A percentile compares a stretch with the other conserved stretches of the same genome.
Conservation (phyloP, 1,140 invertebrate species). For the Dolichoris vasculosae region DNA sequence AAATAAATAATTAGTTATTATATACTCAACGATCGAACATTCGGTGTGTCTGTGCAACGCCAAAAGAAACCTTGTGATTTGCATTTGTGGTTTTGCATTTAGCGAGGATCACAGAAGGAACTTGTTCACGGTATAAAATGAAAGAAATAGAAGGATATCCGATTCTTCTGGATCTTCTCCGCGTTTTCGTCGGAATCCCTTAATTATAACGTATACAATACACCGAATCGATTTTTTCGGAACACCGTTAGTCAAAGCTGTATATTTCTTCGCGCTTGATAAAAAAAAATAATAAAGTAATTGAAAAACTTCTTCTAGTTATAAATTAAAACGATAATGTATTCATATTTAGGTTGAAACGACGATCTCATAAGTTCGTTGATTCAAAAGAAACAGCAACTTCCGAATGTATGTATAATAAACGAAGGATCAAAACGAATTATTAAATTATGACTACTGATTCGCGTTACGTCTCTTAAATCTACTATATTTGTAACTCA, state of each 20-base stretch:
- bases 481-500: slow-evolving; percentile 48
- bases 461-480: slow-evolving; percentile 44
- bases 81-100: slow-evolving; percentile 31
- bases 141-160: slow-evolving; percentile 26
- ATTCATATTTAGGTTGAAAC: slow-evolving; percentile 49
- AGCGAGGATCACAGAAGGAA: slow-evolving; percentile 30
- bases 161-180: slow-evolving; percentile 46
- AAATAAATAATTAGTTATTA: slow-evolving; percentile 60
- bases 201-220: slow-evolving; percentile 47
- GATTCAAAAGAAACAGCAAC: slow-evolving; percentile 56
- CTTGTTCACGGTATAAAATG: slow-evolving; percentile 28
- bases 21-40: slow-evolving; percentile 59
- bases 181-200: slow-evolving; percentile 47
- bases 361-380: slow-evolving; percentile 35
- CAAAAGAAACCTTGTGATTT: slow-evolving; percentile 54
- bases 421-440: slow-evolving; percentile 51
- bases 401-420: slow-evolving; percentile 55
- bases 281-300: slow-evolving; percentile 46
- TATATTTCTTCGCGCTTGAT: slow-evolving; percentile 57
- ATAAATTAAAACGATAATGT: slow-evolving; percentile 45
- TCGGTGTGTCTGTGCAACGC: slow-evolving; percentile 57
- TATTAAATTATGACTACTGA: slow-evolving; percentile 52
- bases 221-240: slow-evolving; percentile 49
- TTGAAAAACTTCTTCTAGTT: slow-evolving; percentile 47
- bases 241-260: slow-evolving; percentile 55